phyloP scores from a whole-genome alignment of 2,888 invertebrate species.

The Perdita meconis region DNA sequence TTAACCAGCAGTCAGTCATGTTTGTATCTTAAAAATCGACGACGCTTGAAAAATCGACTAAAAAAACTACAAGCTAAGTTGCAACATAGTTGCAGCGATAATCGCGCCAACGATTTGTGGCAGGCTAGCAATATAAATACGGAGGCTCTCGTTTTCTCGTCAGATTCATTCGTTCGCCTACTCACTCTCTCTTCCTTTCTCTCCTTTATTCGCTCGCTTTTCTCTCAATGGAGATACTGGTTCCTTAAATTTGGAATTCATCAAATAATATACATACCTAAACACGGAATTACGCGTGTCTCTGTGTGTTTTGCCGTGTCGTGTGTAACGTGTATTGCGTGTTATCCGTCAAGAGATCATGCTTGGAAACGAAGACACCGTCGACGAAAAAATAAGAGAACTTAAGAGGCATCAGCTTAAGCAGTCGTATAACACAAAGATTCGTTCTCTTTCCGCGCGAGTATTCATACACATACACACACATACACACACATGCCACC shows the following conservation, averaged over 20 bases:
- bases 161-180: conserved; percentile 13
- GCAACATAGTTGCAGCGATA: conserved; percentile 60
- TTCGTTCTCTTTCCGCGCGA: conserved; percentile 43
- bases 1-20: conserved; percentile 81
- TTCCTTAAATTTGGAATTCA: conserved; percentile 29
- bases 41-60: conserved; percentile 66
- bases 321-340: conserved; percentile 9
- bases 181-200: conserved; percentile 4
- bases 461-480: too few relatives aligned
- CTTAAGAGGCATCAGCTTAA: conserved; percentile 32
- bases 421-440: conserved; percentile 37
- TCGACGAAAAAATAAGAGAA: conserved; percentile 36
- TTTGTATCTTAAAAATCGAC: conserved; percentile 68
- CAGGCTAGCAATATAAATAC: conserved; percentile 61
- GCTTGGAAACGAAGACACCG: conserved; percentile 41
- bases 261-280: conserved; percentile 16
- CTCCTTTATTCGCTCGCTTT: too few relatives aligned
- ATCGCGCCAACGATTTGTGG: conserved; percentile 49
- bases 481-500: conserved; percentile 15
- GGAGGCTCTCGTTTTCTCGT: conserved; percentile 38
- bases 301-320: background rate
- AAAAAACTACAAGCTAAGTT: conserved; percentile 66
- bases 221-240: conserved; percentile 17
- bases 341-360: conserved; percentile 50
- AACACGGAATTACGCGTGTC: conserved; percentile 32